These are phyloP conservation scores for Oryctes rhinoceros DNA, from an alignment of 1,140 invertebrate genomes.

Conservation along the genomic window DNA sequence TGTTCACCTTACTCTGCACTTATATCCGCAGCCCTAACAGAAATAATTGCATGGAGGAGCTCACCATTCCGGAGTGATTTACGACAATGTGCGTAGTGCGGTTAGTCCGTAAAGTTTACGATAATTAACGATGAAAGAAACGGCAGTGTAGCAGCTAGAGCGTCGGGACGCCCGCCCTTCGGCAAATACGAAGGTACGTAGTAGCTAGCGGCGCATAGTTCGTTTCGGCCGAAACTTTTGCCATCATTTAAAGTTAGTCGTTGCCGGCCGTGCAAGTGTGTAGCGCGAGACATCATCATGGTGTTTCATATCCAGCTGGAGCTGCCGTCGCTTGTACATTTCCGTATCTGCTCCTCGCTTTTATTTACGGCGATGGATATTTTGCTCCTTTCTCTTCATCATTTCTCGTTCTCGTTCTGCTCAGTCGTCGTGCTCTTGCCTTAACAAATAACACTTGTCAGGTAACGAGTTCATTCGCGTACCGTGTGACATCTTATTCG, in stretches of 20 bases:
- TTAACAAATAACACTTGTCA: slow-evolving; percentile 22
- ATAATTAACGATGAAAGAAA: slow-evolving; percentile 34
- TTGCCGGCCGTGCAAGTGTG: background rate
- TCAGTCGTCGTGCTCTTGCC: background rate
- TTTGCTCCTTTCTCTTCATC: background rate
- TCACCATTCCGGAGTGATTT: slow-evolving; percentile 15
- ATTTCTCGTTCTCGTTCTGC: background rate
- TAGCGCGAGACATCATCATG: background rate
- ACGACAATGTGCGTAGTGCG: slow-evolving; percentile 35
- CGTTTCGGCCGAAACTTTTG: slow-evolving; percentile 9
- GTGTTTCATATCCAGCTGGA: background rate
- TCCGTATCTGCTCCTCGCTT: background rate
- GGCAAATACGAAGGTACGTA: background rate
- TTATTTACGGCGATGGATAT: slow-evolving; percentile 15
- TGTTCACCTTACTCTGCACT: background rate
- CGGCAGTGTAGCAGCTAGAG: background rate
- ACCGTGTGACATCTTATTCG: slow-evolving; percentile 12
- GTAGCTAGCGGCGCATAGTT: background rate
- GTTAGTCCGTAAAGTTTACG: slow-evolving; percentile 25
- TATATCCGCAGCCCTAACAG: background rate
- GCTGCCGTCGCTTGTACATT: background rate
- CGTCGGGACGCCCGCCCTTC: background rate
- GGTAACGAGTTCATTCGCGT: background rate
- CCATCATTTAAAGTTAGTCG: slow-evolving; percentile 25
- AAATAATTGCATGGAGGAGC: background rate